Base-by-base conservation (phyloP, 1,140 invertebrate species). In the Scaptomyza graminum region DNA sequence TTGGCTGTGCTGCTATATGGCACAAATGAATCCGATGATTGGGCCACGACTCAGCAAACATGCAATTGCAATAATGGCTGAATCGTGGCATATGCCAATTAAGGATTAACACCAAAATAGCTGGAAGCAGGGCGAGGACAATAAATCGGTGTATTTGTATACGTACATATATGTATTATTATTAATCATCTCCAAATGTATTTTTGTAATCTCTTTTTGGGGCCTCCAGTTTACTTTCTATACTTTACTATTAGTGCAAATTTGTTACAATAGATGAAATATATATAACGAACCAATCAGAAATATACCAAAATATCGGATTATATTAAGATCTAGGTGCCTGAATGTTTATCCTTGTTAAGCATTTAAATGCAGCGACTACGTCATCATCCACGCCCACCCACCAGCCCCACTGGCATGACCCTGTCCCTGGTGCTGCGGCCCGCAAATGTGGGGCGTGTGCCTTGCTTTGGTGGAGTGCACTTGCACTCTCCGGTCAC, bases 1-100 rank as follows among this genome's bases (percentile, higher is more conserved):
- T 91, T 99, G 97, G 97, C 92, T 98, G 50, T 97, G 96, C 91
- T 97, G 96, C 73, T 98, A 97, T 84, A 95, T 98, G 95, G 95
- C 96, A 39, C 98, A 99, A 92, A 96, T 98, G 95, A 98, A 99
- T 93, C 97, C 98, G 0, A 92, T 98, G 18, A 95, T 98, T 81
- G 98, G 97, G 16, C 98, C 97, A 47, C 95, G 95, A 92, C 91
- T 98, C 2, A 92, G 92, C 57, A 94, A 94, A 75, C 90, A 93
- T n/a, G 95, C 95, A 0, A 92, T 97, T 44, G 91, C 96, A 28
- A 93, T 97, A 79, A 96, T 97, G 83, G 93, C 95, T 34, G 92
- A 92, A 67, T 94, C 95, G 93, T 97, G 96, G 96, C 95, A 96
- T 93, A 94, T 92, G 91, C 78, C 75, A 5, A 22, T 87, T 0